A percentile compares a stretch with the other conserved stretches of the same genome.
phyloP scores from a whole-genome alignment of 1,140 invertebrate species.

The Cephus cinctus region DNA sequence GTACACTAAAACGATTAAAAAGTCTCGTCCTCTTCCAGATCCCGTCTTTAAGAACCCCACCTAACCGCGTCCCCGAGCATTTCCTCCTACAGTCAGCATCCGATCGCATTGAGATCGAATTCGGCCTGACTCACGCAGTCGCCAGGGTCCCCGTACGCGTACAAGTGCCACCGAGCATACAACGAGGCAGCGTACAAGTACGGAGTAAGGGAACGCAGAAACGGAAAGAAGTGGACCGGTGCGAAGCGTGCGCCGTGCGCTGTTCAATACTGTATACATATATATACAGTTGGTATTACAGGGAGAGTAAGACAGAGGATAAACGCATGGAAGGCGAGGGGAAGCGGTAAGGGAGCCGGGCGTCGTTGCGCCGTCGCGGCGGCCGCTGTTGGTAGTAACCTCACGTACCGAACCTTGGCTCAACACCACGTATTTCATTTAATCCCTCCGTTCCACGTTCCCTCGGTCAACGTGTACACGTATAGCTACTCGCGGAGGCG shows the following conservation, averaged over 20 bases:
- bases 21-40: too few species aligned
- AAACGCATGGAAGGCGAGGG: neutral
- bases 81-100: too few species aligned
- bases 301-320: constrained; percentile 1
- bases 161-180: too few species aligned
- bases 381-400: constrained; percentile 19
- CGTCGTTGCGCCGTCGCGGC: neutral
- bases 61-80: too few species aligned
- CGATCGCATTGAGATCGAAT: too few species aligned
- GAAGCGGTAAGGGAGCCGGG: neutral
- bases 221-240: constrained; percentile 11
- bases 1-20: too few species aligned
- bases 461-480: too few species aligned
- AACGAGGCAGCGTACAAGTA: too few species aligned
- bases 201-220: constrained; percentile 34
- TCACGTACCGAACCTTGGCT: constrained; percentile 21
- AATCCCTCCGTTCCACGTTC: constrained; percentile 18
- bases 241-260: constrained; percentile 1
- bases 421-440: constrained; percentile 9
- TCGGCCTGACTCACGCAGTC: too few species aligned
- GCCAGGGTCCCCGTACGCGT: too few species aligned
- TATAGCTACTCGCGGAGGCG: too few species aligned
- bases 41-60: too few species aligned
- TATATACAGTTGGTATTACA: constrained; percentile 1
- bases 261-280: constrained; percentile 1